Percentiles rank a stretch among this genome's conserved stretches.
Conservation (phyloP, 2,113 vertebrate genomes). For the Laticauda colubrina region DNA sequence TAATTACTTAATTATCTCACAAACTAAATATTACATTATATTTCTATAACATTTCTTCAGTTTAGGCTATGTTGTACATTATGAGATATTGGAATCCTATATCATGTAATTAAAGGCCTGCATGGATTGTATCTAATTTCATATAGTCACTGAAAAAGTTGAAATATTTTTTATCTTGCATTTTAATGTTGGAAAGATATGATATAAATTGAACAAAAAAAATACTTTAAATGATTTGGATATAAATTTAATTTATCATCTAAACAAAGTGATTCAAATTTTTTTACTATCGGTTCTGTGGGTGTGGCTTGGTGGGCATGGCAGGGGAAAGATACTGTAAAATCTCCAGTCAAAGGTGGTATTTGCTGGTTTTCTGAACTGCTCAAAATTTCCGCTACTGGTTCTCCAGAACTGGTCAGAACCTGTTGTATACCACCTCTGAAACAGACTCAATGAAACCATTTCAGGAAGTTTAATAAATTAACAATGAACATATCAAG, state of each 20-base stretch:
- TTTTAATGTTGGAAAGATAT: neutral
- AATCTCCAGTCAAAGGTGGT: too few species aligned
- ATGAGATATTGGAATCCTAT: neutral
- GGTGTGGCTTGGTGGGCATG: too few species aligned
- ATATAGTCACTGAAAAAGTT: constrained; percentile 36
- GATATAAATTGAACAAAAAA: neutral
- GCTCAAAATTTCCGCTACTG: too few species aligned
- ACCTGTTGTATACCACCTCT: too few species aligned
- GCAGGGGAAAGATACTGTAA: too few species aligned
- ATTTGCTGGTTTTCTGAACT: too few species aligned
- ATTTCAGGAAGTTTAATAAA: neutral
- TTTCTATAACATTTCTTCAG: neutral
- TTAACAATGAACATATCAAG: neutral
- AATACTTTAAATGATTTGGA: neutral
- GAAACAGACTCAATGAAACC: neutral
- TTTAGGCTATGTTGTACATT: constrained; percentile 18
- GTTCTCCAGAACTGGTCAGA: too few species aligned
- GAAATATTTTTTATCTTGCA: constrained; percentile 32
- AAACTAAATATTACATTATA: constrained; percentile 16
- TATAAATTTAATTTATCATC: neutral
- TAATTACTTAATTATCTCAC: constrained; percentile 19
- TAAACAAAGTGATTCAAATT: neutral
- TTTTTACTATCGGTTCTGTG: too few species aligned
- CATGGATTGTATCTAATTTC: constrained; percentile 33
- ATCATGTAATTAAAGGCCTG: neutral